Evolutionary conservation across 2,797 vertebrate species (phyloP).

Genomic region (Hemibagrus guttatus): DNA sequence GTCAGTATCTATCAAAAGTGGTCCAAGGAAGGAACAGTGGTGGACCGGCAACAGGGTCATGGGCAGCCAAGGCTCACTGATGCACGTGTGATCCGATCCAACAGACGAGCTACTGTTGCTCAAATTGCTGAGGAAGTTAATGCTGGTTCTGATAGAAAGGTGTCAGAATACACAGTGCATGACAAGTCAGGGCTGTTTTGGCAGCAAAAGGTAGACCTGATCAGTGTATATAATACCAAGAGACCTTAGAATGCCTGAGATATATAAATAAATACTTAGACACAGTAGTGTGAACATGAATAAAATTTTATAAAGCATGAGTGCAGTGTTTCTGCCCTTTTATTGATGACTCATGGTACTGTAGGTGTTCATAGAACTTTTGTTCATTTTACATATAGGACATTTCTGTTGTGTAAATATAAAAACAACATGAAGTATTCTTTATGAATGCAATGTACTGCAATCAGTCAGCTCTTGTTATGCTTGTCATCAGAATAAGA

Average conservation of each 20-base stretch:
- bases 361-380: neutral
- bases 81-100: too few species aligned
- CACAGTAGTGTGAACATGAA: neutral
- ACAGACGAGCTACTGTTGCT: too few species aligned
- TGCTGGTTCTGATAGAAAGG: too few species aligned
- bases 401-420: neutral
- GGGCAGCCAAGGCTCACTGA: too few species aligned
- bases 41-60: too few species aligned
- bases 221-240: too few species aligned
- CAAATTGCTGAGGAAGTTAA: too few species aligned
- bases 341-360: neutral
- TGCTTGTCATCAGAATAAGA: conserved; percentile 85
- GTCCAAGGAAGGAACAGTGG: too few species aligned
- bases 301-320: neutral
- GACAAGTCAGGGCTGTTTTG: too few species aligned
- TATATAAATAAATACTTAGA: neutral
- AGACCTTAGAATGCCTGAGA: neutral
- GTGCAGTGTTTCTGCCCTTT: neutral
- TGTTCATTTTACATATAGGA: neutral
- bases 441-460: neutral
- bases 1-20: too few species aligned
- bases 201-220: too few species aligned
- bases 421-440: neutral
- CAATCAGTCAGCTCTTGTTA: neutral
- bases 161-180: too few species aligned